phyloP scores from a whole-genome alignment of 2,888 invertebrate species.

The Schizaphis graminum region DNA sequence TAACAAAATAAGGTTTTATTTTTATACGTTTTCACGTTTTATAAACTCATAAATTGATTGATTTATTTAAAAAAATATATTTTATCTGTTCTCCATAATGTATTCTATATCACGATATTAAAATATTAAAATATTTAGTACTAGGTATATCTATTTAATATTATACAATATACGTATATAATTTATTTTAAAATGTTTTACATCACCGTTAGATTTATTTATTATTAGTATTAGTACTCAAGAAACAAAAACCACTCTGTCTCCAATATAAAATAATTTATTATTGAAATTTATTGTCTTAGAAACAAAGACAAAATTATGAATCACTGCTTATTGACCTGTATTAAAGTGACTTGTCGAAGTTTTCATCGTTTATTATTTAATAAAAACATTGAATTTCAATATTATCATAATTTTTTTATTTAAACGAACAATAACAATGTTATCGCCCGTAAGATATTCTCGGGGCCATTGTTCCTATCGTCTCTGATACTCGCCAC shows the following conservation, averaged over 20 bases:
- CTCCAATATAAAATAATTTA: neutral
- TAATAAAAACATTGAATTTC: neutral
- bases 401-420: neutral
- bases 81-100: too few relatives aligned
- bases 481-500: neutral
- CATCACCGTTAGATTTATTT: too few relatives aligned
- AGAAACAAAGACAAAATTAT: neutral
- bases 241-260: neutral
- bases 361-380: neutral
- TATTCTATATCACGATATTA: too few relatives aligned
- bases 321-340: neutral
- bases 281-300: neutral
- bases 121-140: too few relatives aligned
- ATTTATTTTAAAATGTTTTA: too few relatives aligned
- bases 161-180: too few relatives aligned
- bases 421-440: slow-evolving; percentile 1
- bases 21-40: too few relatives aligned
- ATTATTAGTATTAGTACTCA: neutral
- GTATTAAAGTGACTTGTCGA: neutral
- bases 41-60: too few relatives aligned
- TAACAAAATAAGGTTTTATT: too few relatives aligned
- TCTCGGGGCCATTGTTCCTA: neutral
- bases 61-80: too few relatives aligned
- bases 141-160: too few relatives aligned
- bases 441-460: neutral